A percentile compares a stretch with the other conserved stretches of the same genome.
These are phyloP conservation scores for Diarsia brunnea DNA, from an alignment of 2,888 invertebrate genomes.

Conservation along the genomic window DNA sequence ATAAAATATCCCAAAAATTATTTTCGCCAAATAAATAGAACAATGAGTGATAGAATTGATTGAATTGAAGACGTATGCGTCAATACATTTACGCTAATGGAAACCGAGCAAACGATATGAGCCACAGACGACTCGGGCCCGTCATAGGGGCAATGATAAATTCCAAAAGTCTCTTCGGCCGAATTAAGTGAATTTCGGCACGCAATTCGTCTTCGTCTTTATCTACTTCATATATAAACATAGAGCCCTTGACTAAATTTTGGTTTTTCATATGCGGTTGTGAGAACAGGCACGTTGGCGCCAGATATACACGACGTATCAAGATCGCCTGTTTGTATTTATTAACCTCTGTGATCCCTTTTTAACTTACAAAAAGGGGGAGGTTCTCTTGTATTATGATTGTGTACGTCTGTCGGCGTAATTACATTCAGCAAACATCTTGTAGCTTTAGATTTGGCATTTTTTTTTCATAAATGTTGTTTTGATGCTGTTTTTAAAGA, in stretches of 20 bases:
- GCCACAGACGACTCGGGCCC: constrained; percentile 33
- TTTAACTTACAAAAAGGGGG: too few relatives aligned
- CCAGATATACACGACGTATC: constrained; percentile 31
- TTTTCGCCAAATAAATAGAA: constrained; percentile 2
- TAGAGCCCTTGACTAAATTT: constrained; percentile 39
- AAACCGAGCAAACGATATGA: constrained; percentile 24
- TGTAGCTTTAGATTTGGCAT: background rate
- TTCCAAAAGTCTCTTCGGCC: constrained; percentile 50
- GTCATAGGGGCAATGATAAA: constrained; percentile 68
- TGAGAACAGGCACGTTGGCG: constrained; percentile 18
- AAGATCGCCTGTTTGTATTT: constrained; percentile 29
- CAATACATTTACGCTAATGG: constrained; percentile 39
- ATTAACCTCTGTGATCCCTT: constrained; percentile 31
- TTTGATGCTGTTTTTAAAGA: background rate
- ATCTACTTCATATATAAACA: constrained; percentile 51
- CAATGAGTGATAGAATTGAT: constrained; percentile 18
- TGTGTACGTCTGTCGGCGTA: background rate
- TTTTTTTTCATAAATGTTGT: background rate
- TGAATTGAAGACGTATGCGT: constrained; percentile 5
- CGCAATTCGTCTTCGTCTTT: constrained; percentile 69
- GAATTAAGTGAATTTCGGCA: constrained; percentile 65
- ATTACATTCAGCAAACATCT: constrained; percentile 4
- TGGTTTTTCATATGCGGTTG: constrained; percentile 33
- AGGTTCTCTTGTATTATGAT: too few relatives aligned
- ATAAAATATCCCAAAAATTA: too few relatives aligned